Evolutionary conservation across 1,140 invertebrate genomes (phyloP), one percentile per base, ranked within the genome.

Genomic region (Eriocheir sinensis): DNA sequence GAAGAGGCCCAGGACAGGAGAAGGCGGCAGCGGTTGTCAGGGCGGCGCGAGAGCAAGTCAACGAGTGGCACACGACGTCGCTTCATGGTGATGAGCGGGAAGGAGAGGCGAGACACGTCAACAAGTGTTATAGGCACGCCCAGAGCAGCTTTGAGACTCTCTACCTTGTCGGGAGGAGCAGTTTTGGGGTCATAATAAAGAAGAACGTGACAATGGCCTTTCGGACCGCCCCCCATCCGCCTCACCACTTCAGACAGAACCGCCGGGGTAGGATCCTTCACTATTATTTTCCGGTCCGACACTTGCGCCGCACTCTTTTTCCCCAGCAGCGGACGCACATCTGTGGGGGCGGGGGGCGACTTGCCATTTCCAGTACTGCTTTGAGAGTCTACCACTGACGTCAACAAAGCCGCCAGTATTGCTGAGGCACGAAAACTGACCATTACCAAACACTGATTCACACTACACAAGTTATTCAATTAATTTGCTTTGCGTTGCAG

Each of bases 1-100:
- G 88, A 32, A 12, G 88, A 89, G 0, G 95, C 72, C 95, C 95
- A 95, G 30, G 80, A 93, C 92, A 95, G n/a, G 9, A 95, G 40
- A 0, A 95, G 36, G 21, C 95, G 95, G 80, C 95, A 95, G 0
- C 91, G 89, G 12, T 89, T 80, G 89, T 95, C 94, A 9, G 93
- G 30, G 27, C 94, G 85, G 36, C 72, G 53, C 0, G 90, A 80
- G 38, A 95, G 92, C 21, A 95, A 86, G 34, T 95, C 94, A 0
- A 95, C 17, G 38, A 93, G 48, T 1, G 95, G 95, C 40, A 95
- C 90, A 3, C 86, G 53, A 3, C 88, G 89, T 38, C 89, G 88
- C 27, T 34, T 60, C 40, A 32, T 91, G 17, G 95, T 95, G 72
- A 95, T 91, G 12, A 95, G 92, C 21, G 94, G 44, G 44, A 95